Conservation (phyloP, 2,797 vertebrate genomes). For the Margarornis squamiger region DNA sequence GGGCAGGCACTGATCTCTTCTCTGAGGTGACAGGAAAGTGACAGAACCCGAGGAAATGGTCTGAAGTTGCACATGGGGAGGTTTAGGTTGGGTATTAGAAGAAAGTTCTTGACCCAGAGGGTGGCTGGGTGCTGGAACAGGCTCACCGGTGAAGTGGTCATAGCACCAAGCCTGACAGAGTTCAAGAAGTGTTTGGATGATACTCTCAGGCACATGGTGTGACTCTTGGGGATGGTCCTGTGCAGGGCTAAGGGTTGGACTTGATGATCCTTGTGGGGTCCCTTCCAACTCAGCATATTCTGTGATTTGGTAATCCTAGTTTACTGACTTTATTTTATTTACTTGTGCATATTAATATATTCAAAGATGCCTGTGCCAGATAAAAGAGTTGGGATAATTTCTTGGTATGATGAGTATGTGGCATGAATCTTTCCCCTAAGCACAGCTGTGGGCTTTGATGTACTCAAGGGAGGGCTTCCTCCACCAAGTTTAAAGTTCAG, state of each 20-base stretch:
- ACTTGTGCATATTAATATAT: neutral
- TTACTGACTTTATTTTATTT: slow-evolving; percentile 9
- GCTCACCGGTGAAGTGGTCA: neutral
- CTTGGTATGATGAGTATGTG: neutral
- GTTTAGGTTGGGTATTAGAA: no score
- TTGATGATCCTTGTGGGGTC: neutral
- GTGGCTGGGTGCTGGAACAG: neutral
- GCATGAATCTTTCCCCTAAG: slow-evolving; percentile 6
- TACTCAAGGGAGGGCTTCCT: neutral
- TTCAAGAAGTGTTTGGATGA: neutral
- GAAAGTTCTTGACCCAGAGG: neutral
- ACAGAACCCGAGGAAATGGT: neutral
- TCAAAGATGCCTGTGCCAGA: neutral
- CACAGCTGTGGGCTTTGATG: neutral
- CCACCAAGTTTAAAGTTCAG: slow-evolving; percentile 4
- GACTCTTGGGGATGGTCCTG: neutral
- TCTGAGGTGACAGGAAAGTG: neutral
- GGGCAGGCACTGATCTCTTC: neutral
- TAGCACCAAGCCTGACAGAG: neutral
- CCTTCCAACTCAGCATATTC: neutral
- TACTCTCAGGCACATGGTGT: neutral
- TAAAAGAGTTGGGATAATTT: neutral
- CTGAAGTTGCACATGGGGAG: neutral
- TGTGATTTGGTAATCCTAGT: neutral
- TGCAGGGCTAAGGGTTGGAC: neutral